phyloP scores from a whole-genome alignment of 64 coral and sea anemone genomes.

The Cladopsammia gracilis region DNA sequence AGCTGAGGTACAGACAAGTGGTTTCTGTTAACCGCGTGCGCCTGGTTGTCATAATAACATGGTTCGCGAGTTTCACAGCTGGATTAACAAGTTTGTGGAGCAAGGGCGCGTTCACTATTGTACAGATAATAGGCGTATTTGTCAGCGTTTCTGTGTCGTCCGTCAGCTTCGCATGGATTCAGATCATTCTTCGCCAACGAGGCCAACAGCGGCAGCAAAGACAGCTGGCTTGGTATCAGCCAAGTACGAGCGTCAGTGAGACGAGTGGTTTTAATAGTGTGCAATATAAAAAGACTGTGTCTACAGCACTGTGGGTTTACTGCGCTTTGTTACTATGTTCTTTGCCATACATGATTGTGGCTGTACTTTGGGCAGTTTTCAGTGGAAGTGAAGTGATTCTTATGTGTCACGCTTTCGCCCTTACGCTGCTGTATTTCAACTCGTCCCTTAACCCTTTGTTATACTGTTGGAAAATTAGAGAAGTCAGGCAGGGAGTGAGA shows the following conservation, averaged over 20 bases:
- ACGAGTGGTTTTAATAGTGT: not conserved
- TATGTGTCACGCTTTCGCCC: not conserved
- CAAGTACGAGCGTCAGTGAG: not conserved
- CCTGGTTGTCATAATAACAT: constrained; percentile 7
- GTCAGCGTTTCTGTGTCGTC: constrained; percentile 2
- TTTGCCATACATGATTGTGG: constrained; percentile 35
- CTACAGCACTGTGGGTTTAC: constrained; percentile 33
- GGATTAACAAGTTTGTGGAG: constrained; percentile 12
- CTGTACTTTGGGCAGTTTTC: constrained; percentile 11
- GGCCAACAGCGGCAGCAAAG: not conserved
- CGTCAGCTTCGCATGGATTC: not conserved
- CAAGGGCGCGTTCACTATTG: not conserved
- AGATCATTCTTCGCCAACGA: constrained; percentile 9
- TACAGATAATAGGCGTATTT: constrained; percentile 25
- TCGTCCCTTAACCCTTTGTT: constrained; percentile 5
- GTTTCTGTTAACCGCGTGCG: not conserved
- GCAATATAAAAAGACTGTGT: constrained; percentile 11
- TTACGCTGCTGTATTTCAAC: constrained; percentile 24
- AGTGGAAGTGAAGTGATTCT: not conserved
- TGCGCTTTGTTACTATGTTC: constrained; percentile 9
- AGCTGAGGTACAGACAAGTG: not conserved
- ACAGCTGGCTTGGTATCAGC: not conserved
- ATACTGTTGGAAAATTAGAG: constrained; percentile 22
- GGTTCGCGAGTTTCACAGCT: not conserved
- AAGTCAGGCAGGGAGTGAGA: not conserved